Evolutionary conservation across 2,113 vertebrate species (phyloP).

Genomic region (Tetrao urogallus): DNA sequence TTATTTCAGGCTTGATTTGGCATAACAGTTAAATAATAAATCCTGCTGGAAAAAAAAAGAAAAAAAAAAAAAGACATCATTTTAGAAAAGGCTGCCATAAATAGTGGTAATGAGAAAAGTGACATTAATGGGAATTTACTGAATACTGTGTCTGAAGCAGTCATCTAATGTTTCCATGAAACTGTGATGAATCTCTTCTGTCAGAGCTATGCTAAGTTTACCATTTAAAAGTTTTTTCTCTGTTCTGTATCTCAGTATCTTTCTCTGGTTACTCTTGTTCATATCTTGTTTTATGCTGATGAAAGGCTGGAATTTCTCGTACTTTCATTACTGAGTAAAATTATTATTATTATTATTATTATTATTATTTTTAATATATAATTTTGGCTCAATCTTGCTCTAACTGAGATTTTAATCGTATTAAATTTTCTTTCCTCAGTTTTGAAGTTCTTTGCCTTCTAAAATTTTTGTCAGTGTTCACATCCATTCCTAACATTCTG

Average conservation of each 20-base stretch:
- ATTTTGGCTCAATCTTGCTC: not conserved
- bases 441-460: not conserved
- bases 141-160: not conserved
- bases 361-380: not conserved
- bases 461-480: not conserved
- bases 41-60: not conserved
- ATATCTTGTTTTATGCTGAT: not conserved
- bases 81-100: slow-evolving; percentile 24
- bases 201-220: not conserved
- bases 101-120: not conserved
- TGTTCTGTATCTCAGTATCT: not conserved
- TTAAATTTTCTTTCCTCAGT: not conserved
- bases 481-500: not conserved
- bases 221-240: not conserved
- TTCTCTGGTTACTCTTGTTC: not conserved
- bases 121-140: not conserved
- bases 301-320: not conserved
- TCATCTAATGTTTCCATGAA: not conserved
- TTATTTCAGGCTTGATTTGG: not conserved
- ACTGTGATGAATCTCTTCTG: not conserved
- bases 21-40: not conserved
- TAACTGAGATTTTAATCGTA: not conserved
- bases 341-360: not conserved
- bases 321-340: not conserved
- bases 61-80: not conserved